Percentiles rank a stretch among this genome's conserved stretches.
These are phyloP conservation scores for Harpegnathos saltator DNA, from an alignment of 1,140 invertebrate species.

Conservation along the genomic window DNA sequence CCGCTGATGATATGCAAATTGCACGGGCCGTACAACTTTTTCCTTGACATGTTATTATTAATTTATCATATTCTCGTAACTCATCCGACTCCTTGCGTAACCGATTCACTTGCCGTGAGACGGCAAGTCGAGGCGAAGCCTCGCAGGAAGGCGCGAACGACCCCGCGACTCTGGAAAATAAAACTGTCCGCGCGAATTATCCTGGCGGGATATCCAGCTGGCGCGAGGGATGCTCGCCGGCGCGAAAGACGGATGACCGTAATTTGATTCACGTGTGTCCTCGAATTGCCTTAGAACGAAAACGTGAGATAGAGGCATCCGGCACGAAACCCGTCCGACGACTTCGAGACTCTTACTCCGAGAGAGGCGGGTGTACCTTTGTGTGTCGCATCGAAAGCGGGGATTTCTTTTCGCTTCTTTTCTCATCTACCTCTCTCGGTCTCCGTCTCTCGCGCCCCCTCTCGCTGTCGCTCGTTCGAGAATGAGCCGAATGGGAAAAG, in stretches of 20 bases:
- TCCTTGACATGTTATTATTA: not conserved
- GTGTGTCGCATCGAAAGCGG: constrained; percentile 45
- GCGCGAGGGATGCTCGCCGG: constrained; percentile 13
- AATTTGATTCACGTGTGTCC: constrained; percentile 49
- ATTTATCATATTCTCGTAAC: not conserved
- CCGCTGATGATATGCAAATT: not conserved
- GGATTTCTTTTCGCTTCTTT: constrained; percentile 44
- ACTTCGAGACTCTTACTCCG: constrained; percentile 48
- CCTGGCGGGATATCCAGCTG: constrained; percentile 6
- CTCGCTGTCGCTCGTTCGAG: not conserved
- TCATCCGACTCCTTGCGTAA: not conserved
- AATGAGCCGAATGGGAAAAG: constrained; percentile 41
- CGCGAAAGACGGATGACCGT: constrained; percentile 28
- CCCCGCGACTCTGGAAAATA: constrained; percentile 5
- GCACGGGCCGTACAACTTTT: not conserved
- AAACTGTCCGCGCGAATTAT: constrained; percentile 41
- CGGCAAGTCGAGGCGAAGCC: not conserved
- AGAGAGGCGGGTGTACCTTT: constrained; percentile 51
- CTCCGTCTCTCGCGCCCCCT: not conserved
- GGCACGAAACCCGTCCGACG: constrained; percentile 68
- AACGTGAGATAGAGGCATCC: constrained; percentile 65
- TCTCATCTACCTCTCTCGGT: not conserved
- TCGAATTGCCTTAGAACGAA: constrained; percentile 57
- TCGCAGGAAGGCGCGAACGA: constrained; percentile 8
- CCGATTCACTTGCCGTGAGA: constrained; percentile 20